Evolutionary conservation across 2,113 vertebrate genomes (phyloP).

Genomic region (cattle (Bos taurus)): DNA sequence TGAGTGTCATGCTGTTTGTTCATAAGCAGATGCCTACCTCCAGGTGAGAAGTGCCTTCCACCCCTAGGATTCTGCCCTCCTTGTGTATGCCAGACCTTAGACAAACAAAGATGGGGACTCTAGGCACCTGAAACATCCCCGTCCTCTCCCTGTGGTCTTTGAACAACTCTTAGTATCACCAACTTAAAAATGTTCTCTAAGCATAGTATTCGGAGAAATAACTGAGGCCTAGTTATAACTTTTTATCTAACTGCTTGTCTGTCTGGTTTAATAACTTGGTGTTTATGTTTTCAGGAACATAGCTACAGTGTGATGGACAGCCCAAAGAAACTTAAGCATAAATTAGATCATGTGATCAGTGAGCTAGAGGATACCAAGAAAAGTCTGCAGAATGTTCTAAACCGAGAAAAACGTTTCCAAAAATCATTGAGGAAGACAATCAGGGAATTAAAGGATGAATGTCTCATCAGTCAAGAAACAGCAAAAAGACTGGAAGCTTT

Average conservation of each 20-base stretch:
- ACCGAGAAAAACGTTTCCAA: conserved; percentile 62
- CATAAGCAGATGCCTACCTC: background rate
- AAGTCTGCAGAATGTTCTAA: conserved; percentile 63
- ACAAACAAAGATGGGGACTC: background rate
- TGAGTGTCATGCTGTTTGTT: background rate
- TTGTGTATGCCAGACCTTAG: background rate
- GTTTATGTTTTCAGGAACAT: conserved; percentile 70
- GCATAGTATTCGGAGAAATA: background rate
- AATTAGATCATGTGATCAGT: conserved; percentile 69
- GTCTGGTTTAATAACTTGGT: conserved; percentile 22
- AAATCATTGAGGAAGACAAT: conserved; percentile 64
- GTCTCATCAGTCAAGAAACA: conserved; percentile 71
- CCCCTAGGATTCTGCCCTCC: background rate
- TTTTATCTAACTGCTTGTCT: background rate
- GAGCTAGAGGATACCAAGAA: conserved; percentile 70
- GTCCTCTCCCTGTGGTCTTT: background rate
- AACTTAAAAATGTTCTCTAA: background rate
- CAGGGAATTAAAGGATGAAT: conserved; percentile 65
- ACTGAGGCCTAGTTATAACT: background rate
- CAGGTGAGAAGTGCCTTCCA: background rate
- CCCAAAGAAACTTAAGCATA: conserved; percentile 72
- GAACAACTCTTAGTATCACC: background rate
- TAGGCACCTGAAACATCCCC: background rate
- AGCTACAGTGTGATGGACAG: conserved; percentile 76
- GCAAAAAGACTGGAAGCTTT: conserved; percentile 61